Percentiles rank a stretch among this genome's conserved stretches.
Conservation (phyloP, 1,140 invertebrate species). For the Meloidogyne chitwoodi region DNA sequence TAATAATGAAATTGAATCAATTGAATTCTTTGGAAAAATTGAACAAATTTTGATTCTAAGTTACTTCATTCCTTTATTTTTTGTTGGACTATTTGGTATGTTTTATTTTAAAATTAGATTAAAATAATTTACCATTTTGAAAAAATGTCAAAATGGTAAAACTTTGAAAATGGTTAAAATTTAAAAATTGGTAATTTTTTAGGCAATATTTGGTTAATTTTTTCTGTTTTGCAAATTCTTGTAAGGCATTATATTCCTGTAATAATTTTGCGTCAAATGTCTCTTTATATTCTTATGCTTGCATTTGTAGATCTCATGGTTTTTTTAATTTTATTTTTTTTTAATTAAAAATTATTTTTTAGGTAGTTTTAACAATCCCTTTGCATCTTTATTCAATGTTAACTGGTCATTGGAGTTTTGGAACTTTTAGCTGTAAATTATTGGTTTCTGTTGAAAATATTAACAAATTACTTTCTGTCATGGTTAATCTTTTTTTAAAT, state of each 20-base stretch:
- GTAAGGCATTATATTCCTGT: not conserved
- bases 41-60: not conserved
- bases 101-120: not conserved
- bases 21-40: not conserved
- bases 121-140: too few species aligned
- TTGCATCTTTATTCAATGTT: conserved; percentile 20
- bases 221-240: not conserved
- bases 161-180: too few species aligned
- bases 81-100: not conserved
- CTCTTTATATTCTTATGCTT: conserved; percentile 36
- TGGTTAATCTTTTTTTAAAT: conserved; percentile 6
- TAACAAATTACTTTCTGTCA: conserved; percentile 43
- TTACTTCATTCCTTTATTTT: not conserved
- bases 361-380: conserved; percentile 34
- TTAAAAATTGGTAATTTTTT: not conserved
- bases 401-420: conserved; percentile 8
- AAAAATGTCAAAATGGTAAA: too few species aligned
- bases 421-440: conserved; percentile 19
- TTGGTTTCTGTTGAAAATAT: conserved; percentile 49
- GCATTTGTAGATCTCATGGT: conserved; percentile 41
- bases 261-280: conserved; percentile 34
- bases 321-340: conserved; percentile 23
- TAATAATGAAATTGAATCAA: not conserved
- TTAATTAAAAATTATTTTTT: conserved; percentile 17
- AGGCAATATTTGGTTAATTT: not conserved